Evolutionary conservation across 2,888 invertebrate genomes (phyloP), one percentile per base, ranked within the genome.

Genomic region (Drosophila antonietae): DNA sequence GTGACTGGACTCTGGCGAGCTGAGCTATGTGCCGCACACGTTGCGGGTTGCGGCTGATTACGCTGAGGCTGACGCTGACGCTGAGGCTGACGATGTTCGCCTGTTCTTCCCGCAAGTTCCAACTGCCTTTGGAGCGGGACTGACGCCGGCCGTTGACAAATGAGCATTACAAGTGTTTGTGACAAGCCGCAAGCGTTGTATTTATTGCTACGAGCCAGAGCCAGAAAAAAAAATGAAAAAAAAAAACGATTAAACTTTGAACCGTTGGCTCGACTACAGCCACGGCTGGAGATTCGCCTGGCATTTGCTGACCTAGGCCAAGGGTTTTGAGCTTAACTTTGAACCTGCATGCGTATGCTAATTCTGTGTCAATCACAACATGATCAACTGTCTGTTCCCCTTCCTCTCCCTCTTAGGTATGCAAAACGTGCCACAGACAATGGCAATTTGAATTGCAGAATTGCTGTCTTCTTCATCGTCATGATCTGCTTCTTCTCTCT

Each of bases 131-230:
- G 53, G 63, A 63, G 60, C 63, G 73, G 64, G 64, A 37, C 81
- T 78, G 81, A 83, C 80, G 80, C 86, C 80, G 64, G 63, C 72
- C 33, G 76, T 85, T 92, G 92, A 92, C 91, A 92, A 92, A 92
- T 92, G 92, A 91, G 90, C 89, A 81, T 83, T 81, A 91, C 92
- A 92, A 91, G 88, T 89, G 90, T 91, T 92, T 92, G 91, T 92
- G 92, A 92, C 92, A 92, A 86, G 89, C 90, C 90, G 91, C 92
- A 90, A 91, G 92, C 79, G 83, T 77, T 77, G 55, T 41, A n/a
- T 41, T 41, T 55, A 41, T 55, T 23, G 39, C 23, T 89, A 10
- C 2, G 15, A 20, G 47, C n/a, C 9, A 28, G n/a, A 9, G n/a
- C 5, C 52, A 52, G 37, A 73, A 3, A 7, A 6, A 31, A n/a